Base-by-base conservation (phyloP, 1,140 invertebrate species). In the Ceratina japonica region DNA sequence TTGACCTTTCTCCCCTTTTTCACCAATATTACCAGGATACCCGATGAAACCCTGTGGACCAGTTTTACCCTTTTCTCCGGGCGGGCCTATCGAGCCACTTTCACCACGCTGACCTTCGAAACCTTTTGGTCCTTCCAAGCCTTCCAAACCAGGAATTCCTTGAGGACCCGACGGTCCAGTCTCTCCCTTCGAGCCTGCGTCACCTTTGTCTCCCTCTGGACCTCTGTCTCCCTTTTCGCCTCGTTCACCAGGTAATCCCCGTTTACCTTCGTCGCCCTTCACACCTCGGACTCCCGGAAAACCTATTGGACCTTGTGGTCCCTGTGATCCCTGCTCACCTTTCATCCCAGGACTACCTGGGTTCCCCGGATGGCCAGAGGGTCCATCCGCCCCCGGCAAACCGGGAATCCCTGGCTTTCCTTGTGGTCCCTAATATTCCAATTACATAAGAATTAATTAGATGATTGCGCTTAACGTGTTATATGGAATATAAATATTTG, bases 71-170 rank as follows among this genome's bases (percentile, higher is more conserved):
- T 95, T 93, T 89, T 97, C 97, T 59, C 97, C 95, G 3, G 56
- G n/a, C 3, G 31, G 10, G 31, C 87, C 87, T 58, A 27, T 27
- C 15, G 49, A 0, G 12, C 82, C 97, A 73, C 94, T 93, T 92
- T 97, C 90, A 91, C 94, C 96, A 89, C 96, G 93, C 3, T 95
- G 94, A 20, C 97, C 97, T 93, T 97, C 96, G 7, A 96, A 94
- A 63, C 96, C 96, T 94, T 97, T 97, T 73, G 96, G 94, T 62
- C 97, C 97, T 93, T 97, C 96, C 7, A 96, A 95, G n/a, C 97
- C 97, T 93, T 97, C 96, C 27, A 95, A 90, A 0, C 97, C 97
- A 12, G 94, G 90, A 16, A 94, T 91, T 58, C 96, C 96, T 56
- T 92, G 90, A 54, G 94, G 92, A 44, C 97, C 97, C n/a, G 91